Evolutionary conservation across 2,113 vertebrate species (phyloP), one percentile per base, ranked within the genome.

Genomic region (Opisthocomus hoazin): DNA sequence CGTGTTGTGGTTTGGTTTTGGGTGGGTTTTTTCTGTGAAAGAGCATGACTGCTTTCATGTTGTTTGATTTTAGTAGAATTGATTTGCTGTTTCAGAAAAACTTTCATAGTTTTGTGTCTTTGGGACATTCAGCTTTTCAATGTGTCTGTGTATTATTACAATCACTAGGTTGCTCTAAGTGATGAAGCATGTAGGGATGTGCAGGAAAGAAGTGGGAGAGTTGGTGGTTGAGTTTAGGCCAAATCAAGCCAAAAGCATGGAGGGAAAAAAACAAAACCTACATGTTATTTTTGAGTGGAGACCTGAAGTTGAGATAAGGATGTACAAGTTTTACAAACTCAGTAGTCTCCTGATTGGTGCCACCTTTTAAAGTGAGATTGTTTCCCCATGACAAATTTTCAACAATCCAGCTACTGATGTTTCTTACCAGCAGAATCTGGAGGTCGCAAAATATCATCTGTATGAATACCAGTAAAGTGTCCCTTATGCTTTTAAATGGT

Each of bases 141-240:
- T 1, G 0, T 15, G 15, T 54, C 24, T 32, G 21, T 0, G 0
- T 43, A 1, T 57, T 43, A 11, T 29, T 19, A 21, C 1, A 0
- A 19, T 37, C 18, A 8, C 24, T 17, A 1, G 7, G 1, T 32
- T 54, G 39, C 3, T 57, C 14, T 24, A 24, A 7, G 6, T 19
- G 29, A n/a, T 22, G 43, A 37, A 6, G 1, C 1, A 0, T 6
- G 27, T 10, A 9, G 46, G 14, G 19, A 39, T 23, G 23, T 34
- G 39, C 22, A 37, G 54, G 32, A 65, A 51, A 79, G 46, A 5
- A 7, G 5, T 15, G 15, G 20, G 13, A 46, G 18, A 32, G 36
- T 5, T 80, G 11, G 8, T 43, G 39, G 27, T 51, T 77, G 54
- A 61, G 30, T 15, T 74, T 41, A 78, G 45, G 14, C 17, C 22